A percentile compares a stretch with the other conserved stretches of the same genome.
These are phyloP conservation scores for Dipodomys spectabilis DNA, from an alignment of 2,113 vertebrate genomes.

Conservation along the genomic window DNA sequence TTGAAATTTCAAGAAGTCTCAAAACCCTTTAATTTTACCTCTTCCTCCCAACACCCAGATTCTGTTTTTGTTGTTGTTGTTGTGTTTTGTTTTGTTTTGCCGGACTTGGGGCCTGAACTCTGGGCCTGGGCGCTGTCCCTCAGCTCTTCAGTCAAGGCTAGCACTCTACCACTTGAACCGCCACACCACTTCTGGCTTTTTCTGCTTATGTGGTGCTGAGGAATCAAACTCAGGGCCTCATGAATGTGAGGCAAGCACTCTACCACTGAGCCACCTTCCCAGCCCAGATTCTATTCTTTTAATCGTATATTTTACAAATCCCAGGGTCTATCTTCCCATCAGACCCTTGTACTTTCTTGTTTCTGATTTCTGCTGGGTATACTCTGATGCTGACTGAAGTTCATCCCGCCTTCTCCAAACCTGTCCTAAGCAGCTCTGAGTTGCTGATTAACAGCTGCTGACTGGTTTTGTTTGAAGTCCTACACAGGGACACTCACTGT, in stretches of 20 bases:
- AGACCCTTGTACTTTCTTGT: neutral
- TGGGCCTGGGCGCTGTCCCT: no score
- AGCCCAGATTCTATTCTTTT: neutral
- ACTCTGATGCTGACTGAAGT: no score
- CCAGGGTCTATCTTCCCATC: neutral
- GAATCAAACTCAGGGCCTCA: no score
- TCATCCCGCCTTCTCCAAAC: neutral
- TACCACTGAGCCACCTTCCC: no score
- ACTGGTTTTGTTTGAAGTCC: neutral
- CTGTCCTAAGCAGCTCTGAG: neutral
- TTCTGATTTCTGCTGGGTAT: neutral
- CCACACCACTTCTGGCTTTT: no score
- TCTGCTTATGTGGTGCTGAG: no score
- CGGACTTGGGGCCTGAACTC: no score
- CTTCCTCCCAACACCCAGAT: neutral
- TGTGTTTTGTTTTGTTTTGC: no score
- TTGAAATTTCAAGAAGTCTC: neutral
- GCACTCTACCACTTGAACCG: no score
- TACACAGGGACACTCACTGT: fast-evolving
- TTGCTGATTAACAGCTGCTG: neutral
- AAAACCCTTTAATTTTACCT: neutral
- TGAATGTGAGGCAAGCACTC: no score
- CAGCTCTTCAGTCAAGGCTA: no score
- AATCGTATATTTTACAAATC: neutral
- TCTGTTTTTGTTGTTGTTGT: no score